Evolutionary conservation across 2,113 vertebrate species (phyloP).

Genomic region (Oncorhynchus gorbuscha): DNA sequence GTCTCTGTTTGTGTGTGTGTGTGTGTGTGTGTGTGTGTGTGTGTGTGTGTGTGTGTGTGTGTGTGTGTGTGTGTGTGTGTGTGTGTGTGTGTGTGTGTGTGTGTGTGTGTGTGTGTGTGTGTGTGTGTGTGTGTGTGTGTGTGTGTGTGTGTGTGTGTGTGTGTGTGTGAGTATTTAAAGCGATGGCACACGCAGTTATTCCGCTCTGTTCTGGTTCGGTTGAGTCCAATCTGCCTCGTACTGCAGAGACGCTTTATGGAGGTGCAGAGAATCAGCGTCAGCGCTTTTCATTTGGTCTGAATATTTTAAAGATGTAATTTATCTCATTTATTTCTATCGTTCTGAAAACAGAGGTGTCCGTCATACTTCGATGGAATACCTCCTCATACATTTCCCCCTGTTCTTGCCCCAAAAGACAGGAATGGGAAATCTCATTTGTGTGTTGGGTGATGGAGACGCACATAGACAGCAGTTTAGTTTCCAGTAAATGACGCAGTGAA

Average conservation of each 20-base stretch:
- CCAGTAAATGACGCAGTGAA: constrained; percentile 68
- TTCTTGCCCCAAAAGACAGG: neutral
- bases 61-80: neutral
- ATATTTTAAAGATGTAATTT: constrained; percentile 37
- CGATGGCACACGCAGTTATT: neutral
- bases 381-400: neutral
- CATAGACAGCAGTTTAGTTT: constrained; percentile 52
- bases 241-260: constrained; percentile 38
- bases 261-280: constrained; percentile 42
- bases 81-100: neutral
- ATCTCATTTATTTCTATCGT: constrained; percentile 10
- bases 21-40: neutral
- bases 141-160: neutral
- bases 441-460: neutral
- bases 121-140: neutral
- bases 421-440: neutral
- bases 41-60: neutral
- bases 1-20: neutral
- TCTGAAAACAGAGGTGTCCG: constrained; percentile 7
- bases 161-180: neutral
- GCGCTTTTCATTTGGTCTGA: constrained; percentile 35
- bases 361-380: neutral
- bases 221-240: constrained; percentile 1
- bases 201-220: constrained; percentile 25
- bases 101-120: neutral